Evolutionary conservation across 2,113 vertebrate species (phyloP).

Genomic region (Scytalopus superciliaris): DNA sequence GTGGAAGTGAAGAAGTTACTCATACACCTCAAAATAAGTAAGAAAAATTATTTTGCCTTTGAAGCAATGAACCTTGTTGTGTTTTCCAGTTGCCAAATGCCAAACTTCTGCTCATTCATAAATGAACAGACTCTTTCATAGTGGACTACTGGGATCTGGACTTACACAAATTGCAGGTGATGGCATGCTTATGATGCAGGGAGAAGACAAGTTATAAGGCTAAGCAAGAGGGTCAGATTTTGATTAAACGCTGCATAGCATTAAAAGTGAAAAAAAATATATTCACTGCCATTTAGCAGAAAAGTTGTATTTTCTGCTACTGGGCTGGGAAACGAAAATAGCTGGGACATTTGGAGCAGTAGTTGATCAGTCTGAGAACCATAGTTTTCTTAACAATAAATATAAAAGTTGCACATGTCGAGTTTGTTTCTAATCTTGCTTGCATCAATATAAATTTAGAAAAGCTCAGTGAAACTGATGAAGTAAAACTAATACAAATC

Average conservation of each 20-base stretch:
- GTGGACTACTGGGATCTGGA: neutral
- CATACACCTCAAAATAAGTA: neutral
- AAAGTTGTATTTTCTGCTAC: neutral
- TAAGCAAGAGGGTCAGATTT: neutral
- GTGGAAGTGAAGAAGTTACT: neutral
- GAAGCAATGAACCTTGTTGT: neutral
- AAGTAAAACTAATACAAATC: slow-evolving; percentile 24
- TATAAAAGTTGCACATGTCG: neutral
- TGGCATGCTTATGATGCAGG: neutral
- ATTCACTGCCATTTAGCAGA: neutral
- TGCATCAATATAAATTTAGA: neutral
- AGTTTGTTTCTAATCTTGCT: neutral
- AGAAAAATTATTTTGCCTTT: neutral
- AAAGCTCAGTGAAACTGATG: neutral
- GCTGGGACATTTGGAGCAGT: neutral
- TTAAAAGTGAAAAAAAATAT: neutral
- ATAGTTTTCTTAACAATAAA: neutral
- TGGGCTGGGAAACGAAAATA: neutral
- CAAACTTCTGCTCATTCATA: neutral
- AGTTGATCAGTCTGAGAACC: neutral
- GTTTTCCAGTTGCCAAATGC: neutral
- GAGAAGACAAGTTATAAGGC: neutral
- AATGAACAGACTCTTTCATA: fast-evolving
- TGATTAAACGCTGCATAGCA: neutral
- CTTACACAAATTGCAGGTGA: neutral